Evolutionary conservation across 1,140 invertebrate species (phyloP), one percentile per base, ranked within the genome.

Genomic region (Solenopsis invicta): DNA sequence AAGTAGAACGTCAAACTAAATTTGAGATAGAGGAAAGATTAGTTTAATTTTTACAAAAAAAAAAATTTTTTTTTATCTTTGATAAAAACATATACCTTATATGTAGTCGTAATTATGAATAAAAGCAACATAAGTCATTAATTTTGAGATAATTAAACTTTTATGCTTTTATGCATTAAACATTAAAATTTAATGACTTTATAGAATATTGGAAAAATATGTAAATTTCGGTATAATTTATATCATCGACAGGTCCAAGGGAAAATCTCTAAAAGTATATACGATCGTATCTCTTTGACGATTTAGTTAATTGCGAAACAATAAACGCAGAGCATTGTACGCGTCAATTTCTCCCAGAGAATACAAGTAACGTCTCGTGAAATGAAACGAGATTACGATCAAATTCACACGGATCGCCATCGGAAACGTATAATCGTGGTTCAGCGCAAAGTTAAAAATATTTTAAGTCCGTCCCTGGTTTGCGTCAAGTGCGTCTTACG

Each of bases 401-500:
- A 41, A 71, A 45, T 29, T 41, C 41, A 41, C 41, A 41, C 54
- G 18, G n/a, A n/a, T n/a, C n/a, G n/a, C 13, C 16, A n/a, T 66
- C 62, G 24, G 69, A 71, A 45, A 29, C 29, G 29, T n/a, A 45
- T 34, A 66, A 66, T n/a, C 24, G 34, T 45, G 8, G 54, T 13
- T 29, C 48, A 8, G 8, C 64, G 69, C 21, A 56, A 0, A n/a
- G 69, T 50, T 41, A 9, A 41, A 37, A 71, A 71, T 81, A 21
- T 41, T 61, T 84, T 41, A 75, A 54, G 34, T 41, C 80, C 80
- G 80, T 61, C 69, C 80, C 80, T 84, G 80, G 52, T 75, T 75
- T 84, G 56, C 80, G 80, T 84, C 80, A 84, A 84, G 69, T 84
- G 80, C 80, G 80, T 84, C 69, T 84, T 84, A 61, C 80, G 80